A percentile compares a stretch with the other conserved stretches of the same genome.
Conservation (phyloP, 2,888 invertebrate genomes). For the Limulus polyphemus region DNA sequence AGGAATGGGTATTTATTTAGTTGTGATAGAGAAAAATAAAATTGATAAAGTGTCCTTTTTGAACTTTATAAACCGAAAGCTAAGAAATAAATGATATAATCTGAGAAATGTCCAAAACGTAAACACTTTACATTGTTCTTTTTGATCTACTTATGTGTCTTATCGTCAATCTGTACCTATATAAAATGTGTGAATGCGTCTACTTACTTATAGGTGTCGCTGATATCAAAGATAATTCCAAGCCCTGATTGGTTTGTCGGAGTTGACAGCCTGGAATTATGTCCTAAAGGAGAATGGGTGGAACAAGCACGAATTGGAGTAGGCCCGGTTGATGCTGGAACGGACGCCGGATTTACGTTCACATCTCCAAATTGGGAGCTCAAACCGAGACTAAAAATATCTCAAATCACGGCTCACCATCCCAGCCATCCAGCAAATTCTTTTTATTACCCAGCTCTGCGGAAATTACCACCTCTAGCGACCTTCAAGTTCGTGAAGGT, state of each 20-base stretch:
- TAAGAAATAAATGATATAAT: too few relatives aligned
- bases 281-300: constrained; percentile 81
- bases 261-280: constrained; percentile 77
- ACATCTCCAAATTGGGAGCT: constrained; percentile 95
- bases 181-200: too few relatives aligned
- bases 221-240: constrained; percentile 78
- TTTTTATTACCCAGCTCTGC: constrained; percentile 81
- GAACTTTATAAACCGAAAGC: too few relatives aligned
- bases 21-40: too few relatives aligned
- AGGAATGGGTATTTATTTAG: too few relatives aligned
- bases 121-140: too few relatives aligned
- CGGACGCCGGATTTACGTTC: constrained; percentile 89
- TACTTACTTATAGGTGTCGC: constrained; percentile 54
- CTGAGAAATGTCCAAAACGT: too few relatives aligned
- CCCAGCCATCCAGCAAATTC: constrained; percentile 87
- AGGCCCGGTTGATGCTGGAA: constrained; percentile 83
- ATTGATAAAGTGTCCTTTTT: too few relatives aligned
- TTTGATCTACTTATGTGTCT: too few relatives aligned
- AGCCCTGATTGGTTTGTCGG: constrained; percentile 91
- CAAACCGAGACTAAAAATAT: constrained; percentile 73
- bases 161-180: too few relatives aligned
- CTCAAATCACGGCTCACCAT: constrained; percentile 72
- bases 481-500: too few relatives aligned
- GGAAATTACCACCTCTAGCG: constrained; percentile 74
- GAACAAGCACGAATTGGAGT: constrained; percentile 80